Conservation (phyloP, 2,797 vertebrate species). For the Phalanger gymnotis region DNA sequence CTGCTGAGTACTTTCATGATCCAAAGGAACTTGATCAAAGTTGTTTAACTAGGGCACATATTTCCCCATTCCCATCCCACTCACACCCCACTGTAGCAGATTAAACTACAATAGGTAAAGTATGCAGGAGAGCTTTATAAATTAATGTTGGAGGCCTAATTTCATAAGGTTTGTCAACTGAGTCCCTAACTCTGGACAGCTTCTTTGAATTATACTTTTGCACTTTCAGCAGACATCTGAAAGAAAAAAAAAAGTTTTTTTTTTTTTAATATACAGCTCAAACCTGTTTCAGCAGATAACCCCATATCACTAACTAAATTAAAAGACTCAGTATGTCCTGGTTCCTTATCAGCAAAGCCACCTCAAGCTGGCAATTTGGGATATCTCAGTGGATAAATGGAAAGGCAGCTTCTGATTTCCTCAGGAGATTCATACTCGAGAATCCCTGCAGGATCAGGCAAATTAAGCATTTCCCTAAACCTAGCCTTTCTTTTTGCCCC, state of each 20-base stretch:
- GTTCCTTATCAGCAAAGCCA: conserved; percentile 69
- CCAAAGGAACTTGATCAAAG: conserved; percentile 18
- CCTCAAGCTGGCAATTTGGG: conserved; percentile 62
- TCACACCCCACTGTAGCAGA: background rate
- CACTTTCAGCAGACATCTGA: background rate
- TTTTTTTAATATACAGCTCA: background rate
- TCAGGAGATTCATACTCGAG: background rate
- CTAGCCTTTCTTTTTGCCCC: conserved; percentile 55
- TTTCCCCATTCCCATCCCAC: background rate
- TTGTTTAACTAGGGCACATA: conserved; percentile 10
- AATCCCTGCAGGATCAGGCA: conserved; percentile 55
- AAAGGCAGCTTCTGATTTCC: conserved; percentile 47
- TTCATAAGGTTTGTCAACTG: background rate
- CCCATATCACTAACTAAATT: conserved; percentile 55
- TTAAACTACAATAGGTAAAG: conserved; percentile 2
- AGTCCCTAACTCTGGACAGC: background rate
- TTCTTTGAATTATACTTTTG: conserved; percentile 39
- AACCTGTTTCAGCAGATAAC: conserved; percentile 57
- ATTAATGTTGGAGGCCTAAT: background rate
- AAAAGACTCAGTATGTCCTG: conserved; percentile 53
- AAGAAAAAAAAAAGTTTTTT: background rate
- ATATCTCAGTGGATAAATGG: conserved; percentile 54
- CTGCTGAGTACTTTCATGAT: conserved; percentile 5
- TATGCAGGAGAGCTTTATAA: conserved; percentile 10
- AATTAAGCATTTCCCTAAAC: conserved; percentile 45